Conservation (phyloP, 2,888 invertebrate species). For the Melolontha melolontha region DNA sequence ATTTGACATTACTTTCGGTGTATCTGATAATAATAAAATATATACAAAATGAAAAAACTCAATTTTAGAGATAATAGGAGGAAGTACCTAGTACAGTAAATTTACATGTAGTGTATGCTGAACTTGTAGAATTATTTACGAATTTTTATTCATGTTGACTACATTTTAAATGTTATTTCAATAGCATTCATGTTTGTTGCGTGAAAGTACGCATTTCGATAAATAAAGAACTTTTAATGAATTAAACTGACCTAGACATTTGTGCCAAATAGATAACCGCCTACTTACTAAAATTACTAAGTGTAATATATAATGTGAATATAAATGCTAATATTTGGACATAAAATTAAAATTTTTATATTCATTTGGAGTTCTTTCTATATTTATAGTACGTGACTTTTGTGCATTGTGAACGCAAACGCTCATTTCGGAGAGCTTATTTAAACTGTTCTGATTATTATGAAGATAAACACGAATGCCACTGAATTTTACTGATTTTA, state of each 20-base stretch:
- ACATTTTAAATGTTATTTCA: too few relatives aligned
- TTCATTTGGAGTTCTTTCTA: conserved; percentile 2
- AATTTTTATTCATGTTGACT: too few relatives aligned
- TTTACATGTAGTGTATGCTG: too few relatives aligned
- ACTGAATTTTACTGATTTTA: conserved; percentile 17
- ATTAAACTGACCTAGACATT: conserved; percentile 29
- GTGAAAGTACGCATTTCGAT: too few relatives aligned
- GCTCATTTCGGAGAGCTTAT: conserved; percentile 18
- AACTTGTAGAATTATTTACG: too few relatives aligned
- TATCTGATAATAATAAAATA: too few relatives aligned
- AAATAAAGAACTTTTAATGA: conserved; percentile 8
- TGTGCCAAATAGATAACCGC: conserved; percentile 21
- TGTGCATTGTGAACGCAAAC: conserved; percentile 19
- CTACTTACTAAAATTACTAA: conserved; percentile 6
- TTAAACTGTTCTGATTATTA: conserved; percentile 21
- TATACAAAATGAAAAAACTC: too few relatives aligned
- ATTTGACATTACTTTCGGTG: too few relatives aligned
- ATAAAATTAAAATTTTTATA: conserved; percentile 22
- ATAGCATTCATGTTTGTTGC: too few relatives aligned
- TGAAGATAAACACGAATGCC: conserved; percentile 27
- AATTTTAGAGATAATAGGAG: too few relatives aligned
- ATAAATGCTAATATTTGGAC: conserved; percentile 2
- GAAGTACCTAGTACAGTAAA: too few relatives aligned
- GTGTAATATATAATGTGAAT: neutral
- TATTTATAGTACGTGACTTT: conserved; percentile 3